These are phyloP conservation scores for Bombus vancouverensis DNA, from an alignment of 1,140 invertebrate species.

Conservation along the genomic window DNA sequence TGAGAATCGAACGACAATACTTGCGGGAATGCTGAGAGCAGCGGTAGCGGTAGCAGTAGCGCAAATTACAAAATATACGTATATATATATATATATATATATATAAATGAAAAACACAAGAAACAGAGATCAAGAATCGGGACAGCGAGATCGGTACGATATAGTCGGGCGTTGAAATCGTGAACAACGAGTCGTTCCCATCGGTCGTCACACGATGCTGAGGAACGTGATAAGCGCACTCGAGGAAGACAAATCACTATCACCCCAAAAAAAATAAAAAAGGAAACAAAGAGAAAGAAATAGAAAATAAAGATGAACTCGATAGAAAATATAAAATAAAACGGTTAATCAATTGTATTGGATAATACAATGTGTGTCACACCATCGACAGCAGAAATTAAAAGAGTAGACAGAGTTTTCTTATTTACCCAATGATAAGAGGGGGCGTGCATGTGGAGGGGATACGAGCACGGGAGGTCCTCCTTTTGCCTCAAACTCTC, in stretches of 20 bases:
- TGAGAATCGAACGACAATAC: background rate
- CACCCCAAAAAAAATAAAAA: background rate
- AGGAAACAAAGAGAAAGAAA: background rate
- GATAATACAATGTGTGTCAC: constrained; percentile 41
- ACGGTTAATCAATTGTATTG: background rate
- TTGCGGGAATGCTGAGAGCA: background rate
- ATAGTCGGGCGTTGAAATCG: constrained; percentile 1
- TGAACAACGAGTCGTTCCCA: constrained; percentile 16
- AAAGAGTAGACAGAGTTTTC: constrained; percentile 64
- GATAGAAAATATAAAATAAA: background rate
- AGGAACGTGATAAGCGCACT: constrained; percentile 17
- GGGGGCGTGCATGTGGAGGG: constrained; percentile 89
- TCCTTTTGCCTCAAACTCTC: constrained; percentile 94
- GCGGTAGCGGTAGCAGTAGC: constrained; percentile 5
- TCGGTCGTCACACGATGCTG: constrained; percentile 5
- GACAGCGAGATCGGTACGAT: constrained; percentile 1
- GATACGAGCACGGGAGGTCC: constrained; percentile 93
- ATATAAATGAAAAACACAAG: background rate
- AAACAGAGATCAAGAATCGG: background rate
- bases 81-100: background rate
- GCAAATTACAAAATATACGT: background rate
- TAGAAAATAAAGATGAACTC: background rate
- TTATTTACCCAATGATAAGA: constrained; percentile 88
- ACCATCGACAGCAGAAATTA: constrained; percentile 64
- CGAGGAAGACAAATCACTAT: background rate